Conservation (phyloP, 2,888 invertebrate species). For the Sphaerophoria rueppellii region DNA sequence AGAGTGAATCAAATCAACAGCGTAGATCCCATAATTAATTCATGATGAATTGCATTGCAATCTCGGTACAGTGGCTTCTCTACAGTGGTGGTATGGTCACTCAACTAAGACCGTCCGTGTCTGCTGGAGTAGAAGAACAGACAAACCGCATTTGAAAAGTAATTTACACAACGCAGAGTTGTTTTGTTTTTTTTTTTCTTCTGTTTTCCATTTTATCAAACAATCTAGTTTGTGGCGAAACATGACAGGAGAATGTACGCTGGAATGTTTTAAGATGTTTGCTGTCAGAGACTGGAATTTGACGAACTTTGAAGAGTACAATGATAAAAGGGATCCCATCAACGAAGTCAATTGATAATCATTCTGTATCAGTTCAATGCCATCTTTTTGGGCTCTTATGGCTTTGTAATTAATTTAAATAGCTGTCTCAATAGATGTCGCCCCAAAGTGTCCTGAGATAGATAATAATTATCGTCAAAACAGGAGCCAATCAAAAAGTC, state of each 20-base stretch:
- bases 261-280: constrained; percentile 11
- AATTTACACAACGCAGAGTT: constrained; percentile 49
- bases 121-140: constrained; percentile 18
- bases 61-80: constrained; percentile 2
- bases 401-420: constrained; percentile 58
- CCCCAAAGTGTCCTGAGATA: constrained; percentile 47
- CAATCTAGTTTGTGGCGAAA: constrained; percentile 4
- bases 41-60: constrained; percentile 39
- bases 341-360: constrained; percentile 2
- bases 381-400: constrained; percentile 36
- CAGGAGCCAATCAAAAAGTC: constrained; percentile 15
- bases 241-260: constrained; percentile 25
- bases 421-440: constrained; percentile 32
- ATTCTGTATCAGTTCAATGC: constrained; percentile 43
- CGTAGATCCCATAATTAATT: constrained; percentile 68
- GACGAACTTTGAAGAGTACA: not conserved
- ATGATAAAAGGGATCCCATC: not conserved
- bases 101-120: constrained; percentile 41
- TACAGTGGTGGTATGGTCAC: constrained; percentile 30
- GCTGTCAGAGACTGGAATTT: not conserved
- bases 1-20: constrained; percentile 47
- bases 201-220: constrained; percentile 19
- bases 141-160: constrained; percentile 24
- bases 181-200: not conserved
- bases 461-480: constrained; percentile 43